phyloP scores from a whole-genome alignment of 1,140 invertebrate species.

The Cyclargus thomasi region DNA sequence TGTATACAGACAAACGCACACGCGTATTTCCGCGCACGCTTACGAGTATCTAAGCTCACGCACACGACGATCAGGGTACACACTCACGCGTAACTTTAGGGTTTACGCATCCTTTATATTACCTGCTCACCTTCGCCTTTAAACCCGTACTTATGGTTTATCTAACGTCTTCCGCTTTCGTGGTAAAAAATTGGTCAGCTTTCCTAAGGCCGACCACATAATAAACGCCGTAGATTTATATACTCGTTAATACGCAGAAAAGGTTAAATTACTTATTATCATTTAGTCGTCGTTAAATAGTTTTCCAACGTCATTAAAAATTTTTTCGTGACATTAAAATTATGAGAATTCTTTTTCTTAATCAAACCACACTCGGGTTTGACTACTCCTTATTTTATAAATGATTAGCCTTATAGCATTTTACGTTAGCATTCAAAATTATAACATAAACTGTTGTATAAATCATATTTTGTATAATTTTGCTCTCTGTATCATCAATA shows the following conservation, averaged over 20 bases:
- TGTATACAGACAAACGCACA: constrained; percentile 30
- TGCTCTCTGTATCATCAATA: not conserved
- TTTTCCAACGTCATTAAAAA: not conserved
- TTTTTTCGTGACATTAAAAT: not conserved
- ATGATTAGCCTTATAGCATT: not conserved
- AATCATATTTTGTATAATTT: not conserved
- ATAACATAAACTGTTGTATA: not conserved
- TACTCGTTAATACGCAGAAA: constrained; percentile 21
- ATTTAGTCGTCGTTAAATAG: not conserved
- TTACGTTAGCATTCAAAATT: not conserved
- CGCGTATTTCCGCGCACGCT: not conserved
- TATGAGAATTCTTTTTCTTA: not conserved
- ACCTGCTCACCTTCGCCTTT: constrained; percentile 57
- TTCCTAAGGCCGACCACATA: constrained; percentile 62
- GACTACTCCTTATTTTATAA: not conserved
- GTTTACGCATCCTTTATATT: constrained; percentile 58
- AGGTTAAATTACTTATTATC: not conserved
- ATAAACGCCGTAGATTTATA: constrained; percentile 39
- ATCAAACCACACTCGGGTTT: not conserved
- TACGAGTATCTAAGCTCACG: not conserved
- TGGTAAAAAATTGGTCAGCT: constrained; percentile 48
- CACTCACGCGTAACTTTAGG: constrained; percentile 45
- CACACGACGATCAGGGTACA: not conserved
- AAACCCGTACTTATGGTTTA: constrained; percentile 43
- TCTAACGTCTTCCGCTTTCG: constrained; percentile 63